A percentile compares a stretch with the other conserved stretches of the same genome.
These are phyloP conservation scores for Urophycis tenuis DNA, from an alignment of 2,797 vertebrate genomes.

Conservation along the genomic window DNA sequence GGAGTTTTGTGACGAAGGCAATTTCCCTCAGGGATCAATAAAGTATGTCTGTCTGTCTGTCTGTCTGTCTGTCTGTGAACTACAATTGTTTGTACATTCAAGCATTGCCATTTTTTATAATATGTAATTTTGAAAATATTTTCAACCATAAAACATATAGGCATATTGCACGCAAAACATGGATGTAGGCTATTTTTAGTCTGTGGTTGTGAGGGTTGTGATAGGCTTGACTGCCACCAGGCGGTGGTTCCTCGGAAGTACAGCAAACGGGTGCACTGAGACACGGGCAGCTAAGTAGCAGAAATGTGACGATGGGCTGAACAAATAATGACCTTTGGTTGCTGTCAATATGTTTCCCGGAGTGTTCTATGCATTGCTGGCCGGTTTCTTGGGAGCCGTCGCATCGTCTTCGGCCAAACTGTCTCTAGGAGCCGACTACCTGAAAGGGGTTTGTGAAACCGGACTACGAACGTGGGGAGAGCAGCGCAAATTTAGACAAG, in stretches of 20 bases:
- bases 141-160: background rate
- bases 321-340: conserved; percentile 45
- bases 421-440: conserved; percentile 77
- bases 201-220: background rate
- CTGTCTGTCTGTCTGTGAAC: too few species aligned
- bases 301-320: conserved; percentile 1
- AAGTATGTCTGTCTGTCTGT: too few species aligned
- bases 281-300: background rate
- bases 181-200: too few species aligned
- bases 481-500: conserved; percentile 63
- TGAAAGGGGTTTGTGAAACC: conserved; percentile 73
- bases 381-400: conserved; percentile 82
- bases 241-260: background rate
- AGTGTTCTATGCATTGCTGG: conserved; percentile 76
- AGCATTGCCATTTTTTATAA: background rate
- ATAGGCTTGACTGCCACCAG: background rate
- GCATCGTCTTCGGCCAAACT: conserved; percentile 84
- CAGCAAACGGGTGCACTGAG: background rate
- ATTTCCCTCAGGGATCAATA: too few species aligned
- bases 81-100: background rate
- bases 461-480: conserved; percentile 70
- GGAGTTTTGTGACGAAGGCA: too few species aligned
- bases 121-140: too few species aligned
- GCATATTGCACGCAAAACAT: background rate
- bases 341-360: conserved; percentile 70